Conservation (phyloP, 2,113 vertebrate genomes). For the Phrynocephalus versicolor region DNA sequence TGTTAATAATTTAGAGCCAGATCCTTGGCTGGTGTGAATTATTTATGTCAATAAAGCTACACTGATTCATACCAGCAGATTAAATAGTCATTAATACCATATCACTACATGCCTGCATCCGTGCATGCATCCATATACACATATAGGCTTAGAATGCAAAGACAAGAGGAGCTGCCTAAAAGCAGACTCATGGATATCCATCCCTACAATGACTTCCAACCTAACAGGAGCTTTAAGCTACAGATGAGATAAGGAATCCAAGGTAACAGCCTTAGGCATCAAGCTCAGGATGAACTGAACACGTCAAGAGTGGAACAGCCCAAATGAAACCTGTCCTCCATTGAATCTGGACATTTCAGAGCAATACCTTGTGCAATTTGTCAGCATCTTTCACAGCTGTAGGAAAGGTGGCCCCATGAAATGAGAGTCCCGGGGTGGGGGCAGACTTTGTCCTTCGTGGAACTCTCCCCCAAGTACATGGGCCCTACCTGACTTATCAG, state of each 20-base stretch:
- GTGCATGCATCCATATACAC: not conserved
- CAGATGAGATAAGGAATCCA: not conserved
- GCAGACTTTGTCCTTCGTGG: not conserved
- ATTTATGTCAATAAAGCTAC: slow-evolving; percentile 11
- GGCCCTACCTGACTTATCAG: too few relatives aligned
- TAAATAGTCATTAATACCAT: not conserved
- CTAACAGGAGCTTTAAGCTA: not conserved
- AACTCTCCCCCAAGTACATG: too few relatives aligned
- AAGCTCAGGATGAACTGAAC: not conserved
- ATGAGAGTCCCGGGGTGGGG: too few relatives aligned
- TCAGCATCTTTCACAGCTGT: not conserved
- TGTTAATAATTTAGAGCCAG: slow-evolving; percentile 9
- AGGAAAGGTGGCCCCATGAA: too few relatives aligned
- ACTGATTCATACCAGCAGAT: slow-evolving; percentile 12
- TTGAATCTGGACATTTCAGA: not conserved
- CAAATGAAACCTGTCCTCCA: not conserved
- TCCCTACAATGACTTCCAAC: not conserved
- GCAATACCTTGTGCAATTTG: not conserved
- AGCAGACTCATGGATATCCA: not conserved
- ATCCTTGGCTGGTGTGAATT: slow-evolving; percentile 2
- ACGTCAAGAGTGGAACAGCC: not conserved
- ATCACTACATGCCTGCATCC: not conserved
- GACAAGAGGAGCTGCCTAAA: not conserved
- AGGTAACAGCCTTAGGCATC: not conserved
- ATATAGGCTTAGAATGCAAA: rapidly evolving